phyloP scores from a whole-genome alignment of 2,888 invertebrate species.

The Drosophila formosana region DNA sequence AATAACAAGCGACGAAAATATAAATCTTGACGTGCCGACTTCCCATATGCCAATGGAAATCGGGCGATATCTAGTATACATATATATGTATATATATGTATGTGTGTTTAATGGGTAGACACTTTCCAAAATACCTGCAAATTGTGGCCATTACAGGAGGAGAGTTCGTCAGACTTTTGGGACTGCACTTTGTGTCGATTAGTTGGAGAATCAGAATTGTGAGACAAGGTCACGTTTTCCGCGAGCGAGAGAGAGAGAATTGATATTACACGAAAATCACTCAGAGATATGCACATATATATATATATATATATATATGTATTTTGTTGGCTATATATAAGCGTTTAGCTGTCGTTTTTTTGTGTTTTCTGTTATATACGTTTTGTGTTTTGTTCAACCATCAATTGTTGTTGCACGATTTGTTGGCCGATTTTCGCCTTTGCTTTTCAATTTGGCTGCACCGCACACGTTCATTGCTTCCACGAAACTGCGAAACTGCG shows the following conservation, averaged over 20 bases:
- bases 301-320: constrained; percentile 4
- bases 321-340: constrained; percentile 19
- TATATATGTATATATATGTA: constrained; percentile 16
- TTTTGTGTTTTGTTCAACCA: constrained; percentile 49
- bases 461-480: constrained; percentile 78
- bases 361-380: constrained; percentile 17
- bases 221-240: constrained; percentile 63
- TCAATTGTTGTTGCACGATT: constrained; percentile 68
- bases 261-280: constrained; percentile 18
- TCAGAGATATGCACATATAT: constrained; percentile 21
- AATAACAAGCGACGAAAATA: constrained; percentile 66
- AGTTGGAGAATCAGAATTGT: constrained; percentile 6
- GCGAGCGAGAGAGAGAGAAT: constrained; percentile 25
- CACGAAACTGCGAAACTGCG: constrained; percentile 74
- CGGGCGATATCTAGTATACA: constrained; percentile 45
- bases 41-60: constrained; percentile 67
- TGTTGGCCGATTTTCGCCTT: constrained; percentile 59
- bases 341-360: constrained; percentile 11
- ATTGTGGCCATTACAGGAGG: constrained; percentile 45
- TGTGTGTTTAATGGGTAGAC: constrained; percentile 21
- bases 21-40: constrained; percentile 56
- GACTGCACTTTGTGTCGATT: constrained; percentile 8
- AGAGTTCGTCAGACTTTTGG: constrained; percentile 16
- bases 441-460: constrained; percentile 48
- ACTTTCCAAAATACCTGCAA: constrained; percentile 43